Percentiles rank a stretch among this genome's conserved stretches.
These are phyloP conservation scores for Albula goreensis DNA, from an alignment of 2,113 vertebrate species.

Conservation along the genomic window DNA sequence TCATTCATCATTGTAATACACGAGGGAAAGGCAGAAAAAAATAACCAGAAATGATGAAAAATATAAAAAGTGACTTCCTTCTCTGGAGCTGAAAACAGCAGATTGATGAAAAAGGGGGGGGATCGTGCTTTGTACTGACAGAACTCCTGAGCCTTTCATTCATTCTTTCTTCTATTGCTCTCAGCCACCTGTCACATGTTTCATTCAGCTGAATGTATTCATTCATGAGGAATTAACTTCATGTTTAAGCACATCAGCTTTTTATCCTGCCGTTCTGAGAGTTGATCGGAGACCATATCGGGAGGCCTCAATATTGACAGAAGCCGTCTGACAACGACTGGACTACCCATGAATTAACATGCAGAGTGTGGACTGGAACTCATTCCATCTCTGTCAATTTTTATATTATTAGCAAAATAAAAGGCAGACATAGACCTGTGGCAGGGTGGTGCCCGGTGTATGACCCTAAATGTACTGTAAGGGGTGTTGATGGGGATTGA, in stretches of 20 bases:
- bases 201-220: not conserved
- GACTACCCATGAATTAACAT: not conserved
- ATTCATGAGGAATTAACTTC: not conserved
- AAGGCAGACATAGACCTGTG: not conserved
- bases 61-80: not conserved
- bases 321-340: not conserved
- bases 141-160: not conserved
- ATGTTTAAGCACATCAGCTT: not conserved
- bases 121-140: not conserved
- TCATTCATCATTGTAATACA: not conserved
- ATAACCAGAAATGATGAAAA: not conserved
- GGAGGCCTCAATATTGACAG: not conserved
- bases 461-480: not conserved
- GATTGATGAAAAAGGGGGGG: not conserved
- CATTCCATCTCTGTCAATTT: not conserved
- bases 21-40: not conserved
- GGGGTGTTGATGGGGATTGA: not conserved
- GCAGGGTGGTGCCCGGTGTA: not conserved
- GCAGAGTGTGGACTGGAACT: not conserved
- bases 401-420: not conserved
- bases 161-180: not conserved
- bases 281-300: not conserved
- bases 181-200: not conserved
- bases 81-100: not conserved
- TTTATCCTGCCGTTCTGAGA: not conserved